phyloP scores from a whole-genome alignment of 2,113 vertebrate genomes.

The Castor canadensis region DNA sequence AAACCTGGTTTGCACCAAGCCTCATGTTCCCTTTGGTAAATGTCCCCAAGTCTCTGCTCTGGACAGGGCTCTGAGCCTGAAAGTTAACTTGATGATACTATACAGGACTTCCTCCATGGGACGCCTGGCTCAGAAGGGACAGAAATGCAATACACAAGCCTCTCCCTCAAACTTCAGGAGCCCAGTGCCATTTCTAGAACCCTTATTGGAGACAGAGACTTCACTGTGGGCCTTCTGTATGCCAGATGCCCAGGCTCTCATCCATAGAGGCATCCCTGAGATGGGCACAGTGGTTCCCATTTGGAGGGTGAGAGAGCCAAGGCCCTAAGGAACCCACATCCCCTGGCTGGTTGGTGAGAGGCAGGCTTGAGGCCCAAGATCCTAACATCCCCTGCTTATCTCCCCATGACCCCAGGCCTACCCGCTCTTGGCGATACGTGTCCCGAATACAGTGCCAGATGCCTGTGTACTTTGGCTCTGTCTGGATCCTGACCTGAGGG shows the following conservation, averaged over 20 bases:
- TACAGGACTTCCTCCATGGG: background rate
- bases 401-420: constrained; percentile 63
- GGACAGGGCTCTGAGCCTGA: background rate
- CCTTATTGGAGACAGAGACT: background rate
- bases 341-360: background rate
- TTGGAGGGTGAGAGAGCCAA: background rate
- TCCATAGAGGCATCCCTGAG: background rate
- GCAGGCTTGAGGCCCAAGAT: too few relatives aligned
- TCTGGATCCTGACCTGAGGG: constrained; percentile 91
- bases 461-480: constrained; percentile 83
- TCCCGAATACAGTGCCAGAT: constrained; percentile 89
- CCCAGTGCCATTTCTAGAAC: too few relatives aligned
- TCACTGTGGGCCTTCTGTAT: accelerated
- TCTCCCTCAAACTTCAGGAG: background rate
- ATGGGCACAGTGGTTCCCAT: background rate
- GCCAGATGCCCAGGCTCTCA: accelerated
- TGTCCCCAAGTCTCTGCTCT: background rate
- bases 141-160: accelerated
- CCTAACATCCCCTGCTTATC: background rate
- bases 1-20: background rate
- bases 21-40: background rate
- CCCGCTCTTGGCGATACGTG: constrained; percentile 87
- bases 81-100: background rate
- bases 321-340: background rate
- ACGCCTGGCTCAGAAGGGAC: background rate